Evolutionary conservation across 2,113 vertebrate species (phyloP).

Genomic region (Notechis scutatus): DNA sequence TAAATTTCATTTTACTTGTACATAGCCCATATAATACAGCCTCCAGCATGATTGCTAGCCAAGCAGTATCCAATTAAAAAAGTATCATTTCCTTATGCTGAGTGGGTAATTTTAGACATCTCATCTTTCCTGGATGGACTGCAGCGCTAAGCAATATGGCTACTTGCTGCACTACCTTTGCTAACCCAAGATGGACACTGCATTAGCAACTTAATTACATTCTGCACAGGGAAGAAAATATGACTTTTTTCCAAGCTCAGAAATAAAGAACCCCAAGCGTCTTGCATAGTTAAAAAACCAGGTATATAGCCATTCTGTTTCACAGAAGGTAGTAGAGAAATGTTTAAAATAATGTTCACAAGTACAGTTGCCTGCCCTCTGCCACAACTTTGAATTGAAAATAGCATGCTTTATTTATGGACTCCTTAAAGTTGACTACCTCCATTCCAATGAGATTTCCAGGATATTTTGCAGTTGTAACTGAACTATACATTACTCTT

Average conservation of each 20-base stretch:
- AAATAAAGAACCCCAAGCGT: not conserved
- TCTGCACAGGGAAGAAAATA: not conserved
- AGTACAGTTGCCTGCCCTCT: not conserved
- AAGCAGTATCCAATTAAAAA: slow-evolving; percentile 18
- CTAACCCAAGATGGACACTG: not conserved
- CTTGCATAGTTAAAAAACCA: not conserved
- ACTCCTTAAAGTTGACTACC: not conserved
- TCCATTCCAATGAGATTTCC: accelerated
- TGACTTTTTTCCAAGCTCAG: not conserved
- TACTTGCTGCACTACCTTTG: not conserved
- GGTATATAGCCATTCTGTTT: not conserved
- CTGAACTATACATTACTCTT: not conserved
- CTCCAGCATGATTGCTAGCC: slow-evolving; percentile 15
- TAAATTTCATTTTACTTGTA: slow-evolving; percentile 21
- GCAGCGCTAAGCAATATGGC: slow-evolving; percentile 16
- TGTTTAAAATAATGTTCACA: not conserved
- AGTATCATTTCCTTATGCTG: slow-evolving; percentile 35
- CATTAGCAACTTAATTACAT: slow-evolving; percentile 4
- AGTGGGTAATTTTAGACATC: slow-evolving; percentile 19
- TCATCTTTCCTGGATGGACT: slow-evolving; percentile 10
- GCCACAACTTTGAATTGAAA: not conserved
- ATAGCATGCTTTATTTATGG: not conserved
- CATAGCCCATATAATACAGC: slow-evolving; percentile 11
- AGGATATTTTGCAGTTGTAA: not conserved
- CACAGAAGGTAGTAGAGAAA: not conserved